Evolutionary conservation across 2,113 vertebrate genomes (phyloP).

Genomic region (Siphamia tubifer): DNA sequence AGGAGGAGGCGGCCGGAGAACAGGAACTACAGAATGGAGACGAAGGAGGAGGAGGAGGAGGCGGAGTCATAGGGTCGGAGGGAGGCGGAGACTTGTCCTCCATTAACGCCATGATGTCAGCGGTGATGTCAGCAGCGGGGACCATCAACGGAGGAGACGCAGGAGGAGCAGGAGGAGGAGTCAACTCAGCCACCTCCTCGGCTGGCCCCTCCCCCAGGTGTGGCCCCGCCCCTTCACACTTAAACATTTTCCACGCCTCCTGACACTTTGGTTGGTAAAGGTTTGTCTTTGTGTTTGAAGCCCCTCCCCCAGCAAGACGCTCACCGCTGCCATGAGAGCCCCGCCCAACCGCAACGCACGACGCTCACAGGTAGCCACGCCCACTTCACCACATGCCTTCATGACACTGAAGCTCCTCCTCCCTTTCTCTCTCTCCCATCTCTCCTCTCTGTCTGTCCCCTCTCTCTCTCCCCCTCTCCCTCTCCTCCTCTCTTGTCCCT

Average conservation of each 20-base stretch:
- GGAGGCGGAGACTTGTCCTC: conserved; percentile 85
- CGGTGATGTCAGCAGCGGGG: conserved; percentile 87
- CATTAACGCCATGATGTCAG: conserved; percentile 91
- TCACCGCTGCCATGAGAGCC: conserved; percentile 82
- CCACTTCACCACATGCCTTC: neutral
- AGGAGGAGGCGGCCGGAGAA: conserved; percentile 46
- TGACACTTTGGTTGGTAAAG: too few species aligned
- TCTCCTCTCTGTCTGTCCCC: too few species aligned
- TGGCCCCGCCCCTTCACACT: too few species aligned
- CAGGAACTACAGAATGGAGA: conserved; percentile 51
- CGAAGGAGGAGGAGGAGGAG: conserved; percentile 14
- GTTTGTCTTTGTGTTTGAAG: conserved; percentile 15
- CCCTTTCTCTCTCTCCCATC: neutral
- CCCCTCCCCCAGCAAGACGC: conserved; percentile 64
- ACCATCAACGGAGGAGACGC: conserved; percentile 80
- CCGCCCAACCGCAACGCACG: conserved; percentile 86
- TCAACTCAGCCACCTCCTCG: conserved; percentile 53
- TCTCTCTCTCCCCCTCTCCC: too few species aligned
- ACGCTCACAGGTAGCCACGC: conserved; percentile 85
- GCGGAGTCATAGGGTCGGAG: conserved; percentile 36
- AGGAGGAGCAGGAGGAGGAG: conserved; percentile 65
- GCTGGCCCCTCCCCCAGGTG: conserved; percentile 79
- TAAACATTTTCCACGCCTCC: too few species aligned
- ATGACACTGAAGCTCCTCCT: too few species aligned
- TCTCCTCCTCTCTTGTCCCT: too few species aligned